Base-by-base conservation (phyloP, 2,113 vertebrate species). In the Hyperoodon ampullatus region DNA sequence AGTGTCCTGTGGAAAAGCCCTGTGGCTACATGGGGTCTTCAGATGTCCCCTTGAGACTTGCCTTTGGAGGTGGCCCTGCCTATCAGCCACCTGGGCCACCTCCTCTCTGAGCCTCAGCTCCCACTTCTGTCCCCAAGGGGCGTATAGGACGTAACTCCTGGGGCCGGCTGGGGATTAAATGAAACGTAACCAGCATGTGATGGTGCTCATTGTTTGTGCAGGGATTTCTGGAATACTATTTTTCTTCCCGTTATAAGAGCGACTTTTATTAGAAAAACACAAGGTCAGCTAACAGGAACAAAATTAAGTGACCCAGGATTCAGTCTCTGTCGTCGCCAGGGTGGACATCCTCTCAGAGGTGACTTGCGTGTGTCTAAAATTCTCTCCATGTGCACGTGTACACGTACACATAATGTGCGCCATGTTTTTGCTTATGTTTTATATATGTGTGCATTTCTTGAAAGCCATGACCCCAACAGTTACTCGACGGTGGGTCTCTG, bases 391-490 rank as follows among this genome's bases (percentile, higher is more conserved):
- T 23, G 74, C 47, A 12, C 2, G 14, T 30, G 35, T 30, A 33
- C 21, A 24, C 2, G 3, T 13, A 33, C 19, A 16, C n/a, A 5
- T 21, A 1, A 10, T 5, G 33, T 16, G 33, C 5, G n/a, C 42
- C 16, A 9, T 14, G 12, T 6, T 4, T 33, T 50, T 10, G n/a
- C n/a, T 2, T 53, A 12, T 11, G 35, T 82, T 82, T 63, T 30
- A 39, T 16, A 26, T 21, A 4, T 1, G 26, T 61, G 26, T 12
- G 4, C 16, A 19, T 12, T 61, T 44, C 58, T 6, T 44, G n/a
- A 44, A 61, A 63, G 58, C 26, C n/a, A 5, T 3, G 35, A 12
- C 0, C 65, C 28, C 58, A 1, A 4, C 44, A 68, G 44, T 35
- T 50, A 39, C 58, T 21, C 11, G 35, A 26, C 4, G 26, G 35